phyloP scores from a whole-genome alignment of 2,797 vertebrate species.

The Meriones psammophilus region DNA sequence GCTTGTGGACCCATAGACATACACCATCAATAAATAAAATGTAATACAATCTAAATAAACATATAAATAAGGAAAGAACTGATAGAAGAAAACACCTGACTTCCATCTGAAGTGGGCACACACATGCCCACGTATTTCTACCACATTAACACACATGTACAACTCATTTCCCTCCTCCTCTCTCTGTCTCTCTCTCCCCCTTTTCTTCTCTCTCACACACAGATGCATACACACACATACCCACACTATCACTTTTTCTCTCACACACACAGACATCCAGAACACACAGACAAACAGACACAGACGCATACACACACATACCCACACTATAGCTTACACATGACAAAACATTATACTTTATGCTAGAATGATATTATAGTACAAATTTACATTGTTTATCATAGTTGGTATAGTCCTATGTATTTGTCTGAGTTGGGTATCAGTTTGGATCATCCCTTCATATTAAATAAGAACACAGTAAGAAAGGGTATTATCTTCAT shows the following conservation, averaged over 20 bases:
- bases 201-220: not conserved
- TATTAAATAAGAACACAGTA: constrained; percentile 20
- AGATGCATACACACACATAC: not conserved
- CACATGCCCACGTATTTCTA: not conserved
- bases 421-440: not conserved
- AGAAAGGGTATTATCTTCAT: not conserved
- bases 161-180: not conserved
- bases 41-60: not conserved
- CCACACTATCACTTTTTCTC: not conserved
- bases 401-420: not conserved
- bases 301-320: not conserved
- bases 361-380: not conserved
- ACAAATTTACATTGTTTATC: not conserved
- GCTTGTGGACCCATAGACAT: not conserved
- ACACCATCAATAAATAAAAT: not conserved
- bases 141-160: too few species aligned
- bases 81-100: not conserved
- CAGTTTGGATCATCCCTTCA: not conserved
- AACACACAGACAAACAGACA: not conserved
- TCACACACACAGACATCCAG: too few species aligned
- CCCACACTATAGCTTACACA: not conserved
- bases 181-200: too few species aligned
- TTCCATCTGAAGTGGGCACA: too few species aligned
- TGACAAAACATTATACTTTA: not conserved
- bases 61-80: not conserved